Percentiles rank a stretch among this genome's conserved stretches.
These are phyloP conservation scores for Spea hammondii DNA, from an alignment of 2,797 vertebrate species.

Conservation along the genomic window DNA sequence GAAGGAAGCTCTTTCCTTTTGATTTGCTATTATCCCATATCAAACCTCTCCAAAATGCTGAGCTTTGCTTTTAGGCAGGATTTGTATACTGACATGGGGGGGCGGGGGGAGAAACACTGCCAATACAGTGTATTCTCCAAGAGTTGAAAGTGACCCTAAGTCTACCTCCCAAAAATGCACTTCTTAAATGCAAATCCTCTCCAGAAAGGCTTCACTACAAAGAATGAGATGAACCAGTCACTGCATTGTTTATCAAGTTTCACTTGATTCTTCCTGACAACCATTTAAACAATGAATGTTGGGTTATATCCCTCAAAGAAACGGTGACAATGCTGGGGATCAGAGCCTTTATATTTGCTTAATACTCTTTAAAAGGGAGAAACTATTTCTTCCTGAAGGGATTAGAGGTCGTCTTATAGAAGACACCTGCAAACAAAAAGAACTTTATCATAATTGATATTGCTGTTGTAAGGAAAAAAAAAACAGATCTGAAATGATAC, in stretches of 20 bases:
- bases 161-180: slow-evolving; percentile 68
- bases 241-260: slow-evolving; percentile 88
- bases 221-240: slow-evolving; percentile 85
- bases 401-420: slow-evolving; percentile 81
- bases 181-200: slow-evolving; percentile 81
- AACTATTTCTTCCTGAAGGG: slow-evolving; percentile 94
- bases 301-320: slow-evolving; percentile 88
- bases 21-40: background rate
- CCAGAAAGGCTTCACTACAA: slow-evolving; percentile 74
- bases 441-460: slow-evolving; percentile 77
- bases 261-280: slow-evolving; percentile 96
- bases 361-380: slow-evolving; percentile 84
- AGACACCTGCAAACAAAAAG: slow-evolving; percentile 92
- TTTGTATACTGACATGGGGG: slow-evolving; percentile 1
- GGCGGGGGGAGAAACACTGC: background rate
- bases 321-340: slow-evolving; percentile 84
- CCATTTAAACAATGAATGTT: slow-evolving; percentile 96
- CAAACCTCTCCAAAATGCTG: background rate
- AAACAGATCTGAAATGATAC: slow-evolving; percentile 58
- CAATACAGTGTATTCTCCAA: slow-evolving; percentile 50
- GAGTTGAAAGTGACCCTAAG: slow-evolving; percentile 65
- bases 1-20: background rate
- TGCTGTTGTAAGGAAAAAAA: slow-evolving; percentile 56
- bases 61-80: background rate
- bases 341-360: slow-evolving; percentile 83